A percentile compares a stretch with the other conserved stretches of the same genome.
Conservation (phyloP, 2,888 invertebrate genomes). For the Eupeodes luniger region DNA sequence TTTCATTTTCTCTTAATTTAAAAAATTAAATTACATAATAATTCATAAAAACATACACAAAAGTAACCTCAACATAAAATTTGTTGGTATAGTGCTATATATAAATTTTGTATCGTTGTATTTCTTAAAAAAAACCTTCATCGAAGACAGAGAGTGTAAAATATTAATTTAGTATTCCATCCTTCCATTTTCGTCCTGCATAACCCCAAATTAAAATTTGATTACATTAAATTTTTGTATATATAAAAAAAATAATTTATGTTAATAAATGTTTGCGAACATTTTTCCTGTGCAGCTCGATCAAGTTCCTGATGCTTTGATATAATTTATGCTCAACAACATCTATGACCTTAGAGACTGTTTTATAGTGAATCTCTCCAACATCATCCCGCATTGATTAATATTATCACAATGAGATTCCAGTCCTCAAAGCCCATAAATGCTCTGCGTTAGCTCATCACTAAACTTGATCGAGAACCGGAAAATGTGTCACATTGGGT, state of each 20-base stretch:
- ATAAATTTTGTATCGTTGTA: conserved; percentile 22
- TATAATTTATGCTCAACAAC: background rate
- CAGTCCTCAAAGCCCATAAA: conserved; percentile 28
- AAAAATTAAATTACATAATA: conserved; percentile 71
- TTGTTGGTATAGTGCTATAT: conserved; percentile 54
- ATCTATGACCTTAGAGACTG: conserved; percentile 15
- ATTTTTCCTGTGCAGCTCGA: background rate
- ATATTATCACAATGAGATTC: conserved; percentile 70
- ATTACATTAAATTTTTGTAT: background rate
- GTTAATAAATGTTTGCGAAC: background rate
- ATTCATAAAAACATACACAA: conserved; percentile 69
- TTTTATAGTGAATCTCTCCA: conserved; percentile 50
- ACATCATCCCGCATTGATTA: conserved; percentile 48
- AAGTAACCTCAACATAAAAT: conserved; percentile 57
- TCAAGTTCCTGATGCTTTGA: conserved; percentile 60
- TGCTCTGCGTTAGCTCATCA: conserved; percentile 35
- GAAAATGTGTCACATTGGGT: background rate
- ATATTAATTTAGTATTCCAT: conserved; percentile 3
- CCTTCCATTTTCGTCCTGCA: conserved; percentile 18
- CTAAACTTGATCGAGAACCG: conserved; percentile 35
- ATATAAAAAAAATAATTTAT: conserved; percentile 19
- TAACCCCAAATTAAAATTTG: conserved; percentile 51
- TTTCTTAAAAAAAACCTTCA: conserved; percentile 20
- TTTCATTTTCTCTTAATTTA: conserved; percentile 76
- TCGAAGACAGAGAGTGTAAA: conserved; percentile 37